These are phyloP conservation scores for Hetaerina titia DNA, from an alignment of 2,888 invertebrate species.

Conservation along the genomic window DNA sequence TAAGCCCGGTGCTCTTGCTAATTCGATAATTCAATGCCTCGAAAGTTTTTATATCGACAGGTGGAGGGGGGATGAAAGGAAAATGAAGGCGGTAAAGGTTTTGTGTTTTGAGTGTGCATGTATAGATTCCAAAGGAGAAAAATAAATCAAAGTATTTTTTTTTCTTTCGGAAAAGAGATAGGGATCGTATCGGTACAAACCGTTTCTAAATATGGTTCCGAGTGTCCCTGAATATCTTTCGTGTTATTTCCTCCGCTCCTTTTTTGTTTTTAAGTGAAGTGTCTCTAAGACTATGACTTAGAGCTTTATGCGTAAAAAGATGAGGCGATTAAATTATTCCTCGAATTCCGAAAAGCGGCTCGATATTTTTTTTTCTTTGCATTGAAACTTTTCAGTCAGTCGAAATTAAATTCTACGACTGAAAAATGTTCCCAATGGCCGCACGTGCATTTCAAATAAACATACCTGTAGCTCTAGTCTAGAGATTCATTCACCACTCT, in stretches of 20 bases:
- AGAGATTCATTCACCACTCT: too few species aligned
- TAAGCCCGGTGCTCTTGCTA: not conserved
- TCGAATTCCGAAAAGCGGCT: not conserved
- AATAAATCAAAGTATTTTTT: not conserved
- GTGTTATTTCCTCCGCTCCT: not conserved
- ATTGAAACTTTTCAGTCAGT: not conserved
- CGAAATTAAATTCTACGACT: not conserved
- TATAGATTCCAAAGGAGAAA: not conserved
- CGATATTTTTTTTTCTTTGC: not conserved
- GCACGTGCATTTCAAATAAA: too few species aligned
- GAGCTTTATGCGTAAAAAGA: not conserved
- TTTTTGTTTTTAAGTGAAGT: not conserved
- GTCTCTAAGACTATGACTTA: not conserved
- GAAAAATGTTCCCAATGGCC: too few species aligned
- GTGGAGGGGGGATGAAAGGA: not conserved
- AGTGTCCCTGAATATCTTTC: not conserved
- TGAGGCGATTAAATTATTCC: not conserved
- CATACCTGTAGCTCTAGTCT: too few species aligned
- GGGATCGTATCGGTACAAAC: not conserved
- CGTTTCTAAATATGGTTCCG: not conserved
- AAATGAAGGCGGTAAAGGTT: not conserved
- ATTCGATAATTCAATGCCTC: constrained; percentile 32
- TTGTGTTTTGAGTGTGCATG: not conserved
- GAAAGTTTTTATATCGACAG: not conserved
- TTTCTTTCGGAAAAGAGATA: not conserved